These are phyloP conservation scores for Mamestra configurata DNA, from an alignment of 1,140 invertebrate genomes.

Conservation along the genomic window DNA sequence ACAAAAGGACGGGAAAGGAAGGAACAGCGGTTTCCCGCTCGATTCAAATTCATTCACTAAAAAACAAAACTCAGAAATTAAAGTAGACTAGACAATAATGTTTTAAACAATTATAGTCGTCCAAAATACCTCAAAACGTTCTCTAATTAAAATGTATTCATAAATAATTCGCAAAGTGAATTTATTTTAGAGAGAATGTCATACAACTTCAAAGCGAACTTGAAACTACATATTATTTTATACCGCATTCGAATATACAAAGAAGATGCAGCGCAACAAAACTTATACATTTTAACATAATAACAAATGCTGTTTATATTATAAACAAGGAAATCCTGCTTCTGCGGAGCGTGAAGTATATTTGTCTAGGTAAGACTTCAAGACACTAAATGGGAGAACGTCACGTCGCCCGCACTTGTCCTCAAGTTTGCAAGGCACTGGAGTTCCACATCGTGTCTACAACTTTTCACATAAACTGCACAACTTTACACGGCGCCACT, in stretches of 20 bases:
- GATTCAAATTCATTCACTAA: slow-evolving; percentile 26
- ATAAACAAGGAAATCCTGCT: slow-evolving; percentile 49
- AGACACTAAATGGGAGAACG: slow-evolving; percentile 57
- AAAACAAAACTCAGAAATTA: slow-evolving; percentile 17
- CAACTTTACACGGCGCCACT: slow-evolving; percentile 62
- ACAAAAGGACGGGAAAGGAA: slow-evolving; percentile 15
- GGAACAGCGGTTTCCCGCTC: slow-evolving; percentile 10
- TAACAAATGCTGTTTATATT: slow-evolving; percentile 42
- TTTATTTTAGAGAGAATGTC: neutral
- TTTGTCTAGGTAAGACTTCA: slow-evolving; percentile 57
- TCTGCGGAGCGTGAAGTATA: slow-evolving; percentile 49
- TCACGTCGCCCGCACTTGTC: slow-evolving; percentile 67
- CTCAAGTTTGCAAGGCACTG: slow-evolving; percentile 58
- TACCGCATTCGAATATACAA: neutral
- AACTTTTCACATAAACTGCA: slow-evolving; percentile 71
- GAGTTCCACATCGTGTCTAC: slow-evolving; percentile 57
- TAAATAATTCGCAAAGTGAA: slow-evolving; percentile 4
- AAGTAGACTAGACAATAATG: slow-evolving; percentile 11
- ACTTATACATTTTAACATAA: slow-evolving; percentile 43
- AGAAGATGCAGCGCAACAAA: slow-evolving; percentile 19
- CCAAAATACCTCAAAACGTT: neutral
- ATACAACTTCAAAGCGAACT: slow-evolving; percentile 14
- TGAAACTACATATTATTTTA: slow-evolving; percentile 13
- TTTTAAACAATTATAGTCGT: slow-evolving; percentile 5
- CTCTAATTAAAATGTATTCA: neutral